Conservation (phyloP, 2,113 vertebrate genomes). For the Apeltes quadracus region DNA sequence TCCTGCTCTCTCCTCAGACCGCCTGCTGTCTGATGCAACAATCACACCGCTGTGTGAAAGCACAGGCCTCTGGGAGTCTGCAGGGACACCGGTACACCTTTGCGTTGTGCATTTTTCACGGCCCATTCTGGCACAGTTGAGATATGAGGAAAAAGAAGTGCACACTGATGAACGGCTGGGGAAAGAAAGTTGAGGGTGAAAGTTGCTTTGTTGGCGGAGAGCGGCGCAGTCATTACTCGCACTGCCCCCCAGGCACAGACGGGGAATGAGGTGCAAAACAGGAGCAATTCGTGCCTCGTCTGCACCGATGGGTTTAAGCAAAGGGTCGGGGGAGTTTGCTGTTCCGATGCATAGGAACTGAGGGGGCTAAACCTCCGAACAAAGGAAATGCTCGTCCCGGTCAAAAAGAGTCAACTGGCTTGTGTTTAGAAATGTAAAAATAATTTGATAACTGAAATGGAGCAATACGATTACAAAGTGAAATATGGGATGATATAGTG, state of each 20-base stretch:
- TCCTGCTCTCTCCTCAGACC: slow-evolving; percentile 48
- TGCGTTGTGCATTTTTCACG: slow-evolving; percentile 43
- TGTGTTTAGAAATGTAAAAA: no score
- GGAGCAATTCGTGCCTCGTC: slow-evolving; percentile 26
- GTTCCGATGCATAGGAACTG: slow-evolving; percentile 38
- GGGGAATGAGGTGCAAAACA: slow-evolving; percentile 57
- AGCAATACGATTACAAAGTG: no score
- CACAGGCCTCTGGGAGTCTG: slow-evolving; percentile 22
- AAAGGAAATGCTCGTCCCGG: no score
- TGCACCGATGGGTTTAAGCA: slow-evolving; percentile 68
- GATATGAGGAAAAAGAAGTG: slow-evolving; percentile 81
- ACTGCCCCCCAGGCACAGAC: slow-evolving; percentile 41
- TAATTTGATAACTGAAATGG: no score
- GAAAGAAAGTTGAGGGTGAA: slow-evolving; percentile 61
- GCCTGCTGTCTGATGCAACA: slow-evolving; percentile 57
- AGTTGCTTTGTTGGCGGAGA: slow-evolving; percentile 78
- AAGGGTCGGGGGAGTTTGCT: slow-evolving; percentile 57
- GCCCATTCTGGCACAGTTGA: slow-evolving; percentile 70
- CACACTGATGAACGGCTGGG: slow-evolving; percentile 68
- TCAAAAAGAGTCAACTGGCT: no score
- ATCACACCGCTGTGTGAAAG: slow-evolving; percentile 43
- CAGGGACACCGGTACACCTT: slow-evolving; percentile 32
- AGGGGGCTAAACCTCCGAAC: no score
- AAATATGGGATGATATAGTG: no score
- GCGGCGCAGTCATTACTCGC: slow-evolving; percentile 66